Conservation (phyloP, 2,888 invertebrate genomes). For the Idaea biselata region DNA sequence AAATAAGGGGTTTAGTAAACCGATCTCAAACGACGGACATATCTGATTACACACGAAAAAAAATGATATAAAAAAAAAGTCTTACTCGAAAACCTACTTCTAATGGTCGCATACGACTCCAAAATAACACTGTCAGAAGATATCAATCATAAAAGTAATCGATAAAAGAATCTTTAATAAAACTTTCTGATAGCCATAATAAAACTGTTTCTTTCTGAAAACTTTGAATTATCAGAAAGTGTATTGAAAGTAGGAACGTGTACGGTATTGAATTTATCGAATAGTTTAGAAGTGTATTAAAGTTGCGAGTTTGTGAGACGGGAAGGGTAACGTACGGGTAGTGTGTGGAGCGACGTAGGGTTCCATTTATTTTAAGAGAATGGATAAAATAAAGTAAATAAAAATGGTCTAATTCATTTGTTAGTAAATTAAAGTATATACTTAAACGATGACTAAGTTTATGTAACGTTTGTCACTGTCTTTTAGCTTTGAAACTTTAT, state of each 20-base stretch:
- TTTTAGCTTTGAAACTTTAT: no score
- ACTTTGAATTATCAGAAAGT: slow-evolving; percentile 25
- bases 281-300: slow-evolving; percentile 47
- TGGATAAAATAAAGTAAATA: slow-evolving; percentile 1
- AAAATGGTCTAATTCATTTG: background rate
- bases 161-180: background rate
- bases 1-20: no score
- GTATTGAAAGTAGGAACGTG: slow-evolving; percentile 24
- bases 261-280: slow-evolving; percentile 40
- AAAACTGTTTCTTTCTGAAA: slow-evolving; percentile 7
- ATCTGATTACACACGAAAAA: no score
- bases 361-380: background rate
- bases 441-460: no score
- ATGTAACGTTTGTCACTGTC: no score
- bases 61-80: no score
- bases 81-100: no score
- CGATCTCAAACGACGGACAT: no score
- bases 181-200: background rate
- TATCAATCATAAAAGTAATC: background rate
- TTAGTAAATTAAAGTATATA: no score
- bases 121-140: slow-evolving; percentile 23
- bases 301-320: slow-evolving; percentile 25
- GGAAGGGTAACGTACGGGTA: background rate
- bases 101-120: slow-evolving; percentile 14
- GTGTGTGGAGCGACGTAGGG: background rate